Conservation (phyloP, 2,797 vertebrate genomes). For the Tragopan temminckii region DNA sequence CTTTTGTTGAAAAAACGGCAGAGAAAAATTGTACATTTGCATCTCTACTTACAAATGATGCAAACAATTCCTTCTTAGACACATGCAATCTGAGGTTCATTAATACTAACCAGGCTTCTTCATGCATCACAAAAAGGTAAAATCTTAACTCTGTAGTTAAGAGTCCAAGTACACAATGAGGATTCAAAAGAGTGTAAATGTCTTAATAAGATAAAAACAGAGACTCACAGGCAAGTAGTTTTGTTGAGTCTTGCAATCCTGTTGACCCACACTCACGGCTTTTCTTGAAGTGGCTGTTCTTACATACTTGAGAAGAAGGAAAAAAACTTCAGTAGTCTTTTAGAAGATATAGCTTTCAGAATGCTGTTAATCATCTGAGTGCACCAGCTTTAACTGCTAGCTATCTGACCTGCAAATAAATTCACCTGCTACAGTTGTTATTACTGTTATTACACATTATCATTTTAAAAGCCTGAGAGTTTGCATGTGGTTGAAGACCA, state of each 20-base stretch:
- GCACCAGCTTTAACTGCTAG: not conserved
- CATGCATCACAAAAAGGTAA: not conserved
- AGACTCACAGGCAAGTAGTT: not conserved
- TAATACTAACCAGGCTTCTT: not conserved
- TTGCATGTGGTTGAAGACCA: not conserved
- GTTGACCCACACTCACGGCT: not conserved
- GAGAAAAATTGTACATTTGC: not conserved
- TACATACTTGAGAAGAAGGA: not conserved
- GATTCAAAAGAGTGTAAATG: not conserved
- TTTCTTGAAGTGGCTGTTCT: not conserved
- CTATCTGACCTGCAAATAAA: not conserved
- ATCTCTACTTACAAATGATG: not conserved
- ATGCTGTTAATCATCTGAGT: not conserved
- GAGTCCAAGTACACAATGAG: no score
- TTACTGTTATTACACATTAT: not conserved
- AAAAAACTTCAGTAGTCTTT: not conserved
- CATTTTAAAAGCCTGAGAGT: not conserved
- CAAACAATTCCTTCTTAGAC: no score
- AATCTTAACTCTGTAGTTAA: not conserved
- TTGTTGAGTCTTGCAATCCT: not conserved
- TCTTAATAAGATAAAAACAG: not conserved
- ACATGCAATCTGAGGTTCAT: not conserved
- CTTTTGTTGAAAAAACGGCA: not conserved
- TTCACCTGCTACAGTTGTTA: not conserved
- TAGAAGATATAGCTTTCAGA: not conserved